Evolutionary conservation across 2,113 vertebrate genomes (phyloP).

Genomic region (Petroica traversi): DNA sequence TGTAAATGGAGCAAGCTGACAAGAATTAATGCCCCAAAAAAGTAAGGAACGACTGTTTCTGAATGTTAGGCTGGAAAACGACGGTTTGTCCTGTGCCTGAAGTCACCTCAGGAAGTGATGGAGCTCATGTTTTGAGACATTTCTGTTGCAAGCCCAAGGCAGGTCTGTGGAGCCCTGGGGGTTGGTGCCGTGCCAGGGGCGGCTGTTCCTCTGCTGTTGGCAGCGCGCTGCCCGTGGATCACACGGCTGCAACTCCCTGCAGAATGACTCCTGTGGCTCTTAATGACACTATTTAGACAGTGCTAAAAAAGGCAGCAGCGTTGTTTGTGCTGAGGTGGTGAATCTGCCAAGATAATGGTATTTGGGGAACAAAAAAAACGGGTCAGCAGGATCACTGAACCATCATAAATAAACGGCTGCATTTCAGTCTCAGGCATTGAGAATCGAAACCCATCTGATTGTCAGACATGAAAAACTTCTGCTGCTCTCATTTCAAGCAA

Average conservation of each 20-base stretch:
- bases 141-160: not conserved
- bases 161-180: fast-evolving
- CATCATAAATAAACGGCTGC: not conserved
- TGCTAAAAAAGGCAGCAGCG: not conserved
- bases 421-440: not conserved
- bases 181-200: not conserved
- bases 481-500: not conserved
- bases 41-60: not conserved
- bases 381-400: not conserved
- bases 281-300: not conserved
- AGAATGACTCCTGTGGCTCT: not conserved
- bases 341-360: not conserved
- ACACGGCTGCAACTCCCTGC: not conserved
- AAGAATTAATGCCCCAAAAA: not conserved
- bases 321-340: not conserved
- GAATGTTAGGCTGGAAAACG: not conserved
- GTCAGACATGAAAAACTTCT: not conserved
- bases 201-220: not conserved
- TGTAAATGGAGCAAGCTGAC: not conserved
- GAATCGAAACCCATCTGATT: not conserved
- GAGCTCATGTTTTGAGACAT: not conserved
- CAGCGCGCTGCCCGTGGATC: not conserved
- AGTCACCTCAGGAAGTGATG: not conserved
- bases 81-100: not conserved
- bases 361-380: not conserved